Percentiles rank a stretch among this genome's conserved stretches.
Evolutionary conservation across 2,113 vertebrate species (phyloP).

Genomic region (Poicephalus meyeri): DNA sequence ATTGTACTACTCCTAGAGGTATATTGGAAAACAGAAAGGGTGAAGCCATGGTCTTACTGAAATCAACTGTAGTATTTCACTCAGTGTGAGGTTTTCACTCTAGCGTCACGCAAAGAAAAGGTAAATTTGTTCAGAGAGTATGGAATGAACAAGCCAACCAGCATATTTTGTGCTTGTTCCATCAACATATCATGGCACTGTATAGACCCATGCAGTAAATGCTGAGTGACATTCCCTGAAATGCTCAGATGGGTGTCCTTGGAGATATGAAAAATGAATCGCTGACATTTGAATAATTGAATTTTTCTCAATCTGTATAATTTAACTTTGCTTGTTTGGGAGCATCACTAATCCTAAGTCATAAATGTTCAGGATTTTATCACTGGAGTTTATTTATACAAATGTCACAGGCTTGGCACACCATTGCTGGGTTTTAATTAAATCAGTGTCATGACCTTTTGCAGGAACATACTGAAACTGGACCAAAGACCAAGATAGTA

Average conservation of each 20-base stretch:
- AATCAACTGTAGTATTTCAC: background rate
- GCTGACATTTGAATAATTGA: background rate
- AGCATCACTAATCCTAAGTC: background rate
- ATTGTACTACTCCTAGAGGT: background rate
- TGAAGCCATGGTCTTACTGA: background rate
- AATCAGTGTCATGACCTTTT: background rate
- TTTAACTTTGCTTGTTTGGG: background rate
- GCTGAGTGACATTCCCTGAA: background rate
- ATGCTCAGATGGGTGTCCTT: background rate
- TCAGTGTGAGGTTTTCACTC: background rate
- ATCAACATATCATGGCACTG: background rate
- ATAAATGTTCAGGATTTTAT: background rate
- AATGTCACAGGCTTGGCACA: background rate
- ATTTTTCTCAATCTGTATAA: background rate
- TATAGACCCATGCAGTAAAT: background rate
- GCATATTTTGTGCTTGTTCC: background rate
- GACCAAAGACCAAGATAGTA: background rate
- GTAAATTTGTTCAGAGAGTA: background rate
- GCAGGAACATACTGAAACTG: background rate
- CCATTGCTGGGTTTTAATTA: background rate
- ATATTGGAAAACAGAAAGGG: background rate
- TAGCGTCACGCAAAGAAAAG: background rate
- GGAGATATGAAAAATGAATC: background rate
- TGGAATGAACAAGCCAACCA: background rate
- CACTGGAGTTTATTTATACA: background rate